Conservation (phyloP, 2,888 invertebrate species). For the Diachrysia chrysitis region DNA sequence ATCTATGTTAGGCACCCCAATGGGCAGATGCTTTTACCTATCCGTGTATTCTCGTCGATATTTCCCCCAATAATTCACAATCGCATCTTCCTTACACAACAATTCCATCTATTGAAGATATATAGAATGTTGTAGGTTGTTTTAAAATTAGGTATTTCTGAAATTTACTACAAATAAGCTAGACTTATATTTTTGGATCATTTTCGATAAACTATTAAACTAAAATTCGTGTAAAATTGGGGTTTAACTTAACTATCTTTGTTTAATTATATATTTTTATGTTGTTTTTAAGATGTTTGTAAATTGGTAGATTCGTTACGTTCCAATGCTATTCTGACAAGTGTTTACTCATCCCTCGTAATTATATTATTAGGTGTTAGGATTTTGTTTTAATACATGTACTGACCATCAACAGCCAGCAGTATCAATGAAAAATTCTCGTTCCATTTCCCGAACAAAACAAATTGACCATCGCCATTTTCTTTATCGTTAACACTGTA, state of each 20-base stretch:
- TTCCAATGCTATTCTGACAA: too few species aligned
- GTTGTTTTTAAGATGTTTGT: too few species aligned
- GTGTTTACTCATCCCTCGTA: too few species aligned
- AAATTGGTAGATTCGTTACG: too few species aligned
- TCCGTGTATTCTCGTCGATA: constrained; percentile 66
- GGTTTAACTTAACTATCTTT: too few species aligned
- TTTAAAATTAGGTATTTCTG: constrained; percentile 14
- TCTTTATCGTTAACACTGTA: constrained; percentile 22
- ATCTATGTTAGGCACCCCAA: constrained; percentile 60
- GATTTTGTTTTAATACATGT: too few species aligned
- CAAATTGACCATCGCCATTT: constrained; percentile 21
- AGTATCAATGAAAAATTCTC: constrained; percentile 10
- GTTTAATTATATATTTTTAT: too few species aligned
- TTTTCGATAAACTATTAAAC: too few species aligned
- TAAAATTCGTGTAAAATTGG: too few species aligned
- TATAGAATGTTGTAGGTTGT: constrained; percentile 47
- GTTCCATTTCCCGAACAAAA: constrained; percentile 18
- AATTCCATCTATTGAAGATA: constrained; percentile 71
- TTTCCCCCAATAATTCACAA: constrained; percentile 76
- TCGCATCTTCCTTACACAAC: constrained; percentile 78
- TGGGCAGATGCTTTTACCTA: constrained; percentile 71
- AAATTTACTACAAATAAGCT: background rate
- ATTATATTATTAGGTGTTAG: too few species aligned
- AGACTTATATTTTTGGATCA: background rate
- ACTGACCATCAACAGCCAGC: background rate